phyloP scores from a whole-genome alignment of 2,888 invertebrate species.

The Drosophila subsilvestris region DNA sequence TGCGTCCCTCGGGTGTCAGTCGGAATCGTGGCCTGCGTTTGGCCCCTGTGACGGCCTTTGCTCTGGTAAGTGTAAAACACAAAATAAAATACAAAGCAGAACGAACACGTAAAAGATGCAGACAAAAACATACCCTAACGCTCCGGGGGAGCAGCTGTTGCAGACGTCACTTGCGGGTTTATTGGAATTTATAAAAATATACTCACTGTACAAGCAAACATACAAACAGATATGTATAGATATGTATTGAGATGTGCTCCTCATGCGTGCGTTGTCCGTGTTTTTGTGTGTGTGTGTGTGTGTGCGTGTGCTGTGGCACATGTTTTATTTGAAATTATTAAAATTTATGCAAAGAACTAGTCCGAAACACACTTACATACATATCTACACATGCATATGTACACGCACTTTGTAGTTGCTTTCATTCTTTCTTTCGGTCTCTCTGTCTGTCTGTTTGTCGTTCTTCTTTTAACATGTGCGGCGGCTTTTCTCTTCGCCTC shows the following conservation, averaged over 20 bases:
- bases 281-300: slow-evolving; percentile 29
- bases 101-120: slow-evolving; percentile 29
- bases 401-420: slow-evolving; percentile 6
- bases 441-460: slow-evolving; percentile 23
- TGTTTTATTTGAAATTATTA: slow-evolving; percentile 56
- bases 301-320: slow-evolving; percentile 42
- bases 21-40: slow-evolving; percentile 79
- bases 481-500: not conserved
- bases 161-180: slow-evolving; percentile 16
- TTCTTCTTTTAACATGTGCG: slow-evolving; percentile 18
- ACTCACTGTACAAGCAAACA: slow-evolving; percentile 28
- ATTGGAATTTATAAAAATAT: slow-evolving; percentile 57
- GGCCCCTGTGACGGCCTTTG: slow-evolving; percentile 72
- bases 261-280: slow-evolving; percentile 8
- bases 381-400: slow-evolving; percentile 9
- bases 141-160: slow-evolving; percentile 61
- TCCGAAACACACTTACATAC: slow-evolving; percentile 8
- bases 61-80: slow-evolving; percentile 61
- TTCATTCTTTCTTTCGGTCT: slow-evolving; percentile 27
- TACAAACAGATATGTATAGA: slow-evolving; percentile 5
- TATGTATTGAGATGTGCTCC: slow-evolving; percentile 1
- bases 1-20: slow-evolving; percentile 86
- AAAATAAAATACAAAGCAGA: slow-evolving; percentile 22
- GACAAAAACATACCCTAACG: slow-evolving; percentile 35
- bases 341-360: slow-evolving; percentile 61